Evolutionary conservation across 2,113 vertebrate species (phyloP).

Genomic region (Tyto alba): DNA sequence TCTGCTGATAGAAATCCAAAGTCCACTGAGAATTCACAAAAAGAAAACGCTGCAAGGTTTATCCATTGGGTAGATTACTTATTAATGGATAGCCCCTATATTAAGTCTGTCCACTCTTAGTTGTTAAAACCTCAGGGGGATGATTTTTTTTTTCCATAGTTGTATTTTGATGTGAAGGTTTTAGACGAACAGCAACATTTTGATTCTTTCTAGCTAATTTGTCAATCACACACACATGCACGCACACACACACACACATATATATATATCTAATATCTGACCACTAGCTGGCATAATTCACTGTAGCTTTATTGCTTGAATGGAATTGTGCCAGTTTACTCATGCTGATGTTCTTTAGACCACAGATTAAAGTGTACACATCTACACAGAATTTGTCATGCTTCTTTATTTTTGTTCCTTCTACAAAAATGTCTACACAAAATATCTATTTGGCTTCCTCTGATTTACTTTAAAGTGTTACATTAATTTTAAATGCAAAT

Average conservation of each 20-base stretch:
- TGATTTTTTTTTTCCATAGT: background rate
- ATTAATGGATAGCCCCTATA: background rate
- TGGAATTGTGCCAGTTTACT: background rate
- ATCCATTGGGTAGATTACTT: background rate
- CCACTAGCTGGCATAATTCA: background rate
- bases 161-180: background rate
- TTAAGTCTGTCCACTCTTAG: background rate
- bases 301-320: background rate
- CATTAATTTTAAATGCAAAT: slow-evolving; percentile 49
- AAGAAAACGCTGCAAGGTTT: background rate
- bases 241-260: rapidly evolving
- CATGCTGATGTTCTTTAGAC: background rate
- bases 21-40: slow-evolving; percentile 1
- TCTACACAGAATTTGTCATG: background rate
- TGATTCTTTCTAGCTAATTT: background rate
- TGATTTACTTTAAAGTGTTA: slow-evolving; percentile 27
- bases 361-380: background rate
- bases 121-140: background rate
- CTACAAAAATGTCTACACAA: slow-evolving; percentile 18
- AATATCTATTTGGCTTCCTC: slow-evolving; percentile 31
- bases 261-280: background rate
- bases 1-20: slow-evolving; percentile 22
- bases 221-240: background rate
- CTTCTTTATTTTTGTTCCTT: slow-evolving; percentile 36
- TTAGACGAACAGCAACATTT: background rate